phyloP scores from a whole-genome alignment of 2,113 vertebrate species.

The Mormoops blainvillei region DNA sequence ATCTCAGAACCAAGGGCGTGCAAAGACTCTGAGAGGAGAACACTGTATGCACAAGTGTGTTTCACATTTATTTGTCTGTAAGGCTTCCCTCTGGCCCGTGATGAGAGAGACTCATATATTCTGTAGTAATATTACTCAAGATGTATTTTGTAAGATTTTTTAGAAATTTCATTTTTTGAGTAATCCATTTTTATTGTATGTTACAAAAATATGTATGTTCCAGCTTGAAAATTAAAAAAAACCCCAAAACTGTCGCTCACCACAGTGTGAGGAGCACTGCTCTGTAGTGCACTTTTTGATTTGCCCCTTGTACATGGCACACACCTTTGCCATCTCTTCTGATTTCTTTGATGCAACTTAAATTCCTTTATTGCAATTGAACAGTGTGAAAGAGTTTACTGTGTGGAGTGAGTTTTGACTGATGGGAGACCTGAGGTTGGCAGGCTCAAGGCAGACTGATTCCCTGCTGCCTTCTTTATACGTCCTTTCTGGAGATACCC shows the following conservation, averaged over 20 bases:
- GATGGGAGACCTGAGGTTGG: background rate
- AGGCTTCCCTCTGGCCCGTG: background rate
- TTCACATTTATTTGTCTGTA: background rate
- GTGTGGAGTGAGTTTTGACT: background rate
- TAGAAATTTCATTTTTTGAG: conserved; percentile 9
- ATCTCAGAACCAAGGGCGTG: background rate
- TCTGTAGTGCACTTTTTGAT: background rate
- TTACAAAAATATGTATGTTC: too few species aligned
- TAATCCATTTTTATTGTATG: background rate
- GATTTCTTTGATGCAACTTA: background rate
- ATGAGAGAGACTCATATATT: conserved; percentile 14
- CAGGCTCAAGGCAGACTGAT: background rate
- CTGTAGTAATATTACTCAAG: background rate
- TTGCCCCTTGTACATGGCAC: accelerated
- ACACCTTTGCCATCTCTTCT: background rate
- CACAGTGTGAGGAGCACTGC: background rate
- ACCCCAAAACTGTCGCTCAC: too few species aligned
- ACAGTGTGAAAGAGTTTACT: background rate
- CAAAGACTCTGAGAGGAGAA: background rate
- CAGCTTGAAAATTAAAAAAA: background rate
- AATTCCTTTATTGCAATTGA: background rate
- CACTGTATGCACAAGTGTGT: background rate
- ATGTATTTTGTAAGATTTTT: background rate
- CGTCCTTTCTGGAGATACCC: background rate
- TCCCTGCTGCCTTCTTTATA: background rate